Base-by-base conservation (phyloP, 2,888 invertebrate genomes). In the Coremacera marginata region DNA sequence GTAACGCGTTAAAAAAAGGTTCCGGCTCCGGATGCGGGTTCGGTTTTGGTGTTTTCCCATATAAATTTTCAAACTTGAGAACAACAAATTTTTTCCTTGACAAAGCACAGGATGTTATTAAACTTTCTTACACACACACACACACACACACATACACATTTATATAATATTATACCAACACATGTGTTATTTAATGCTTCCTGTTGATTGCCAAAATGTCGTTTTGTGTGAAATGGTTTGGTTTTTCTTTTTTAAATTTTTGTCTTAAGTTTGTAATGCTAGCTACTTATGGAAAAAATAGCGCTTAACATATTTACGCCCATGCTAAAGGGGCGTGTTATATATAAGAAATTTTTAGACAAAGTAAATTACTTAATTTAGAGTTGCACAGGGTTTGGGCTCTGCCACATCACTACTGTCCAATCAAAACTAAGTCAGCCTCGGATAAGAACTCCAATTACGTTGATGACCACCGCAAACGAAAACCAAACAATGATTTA, bases 71-170 rank as follows among this genome's bases (percentile, higher is more conserved):
- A 65, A 75, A 73, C 79, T 79, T 63, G 27, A 63, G 34, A 63
- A 63, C 76, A 73, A 80, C 76, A 74, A 63, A 31, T 63, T 63
- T 57, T 79, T 77, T 76, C 77, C 62, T 77, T 60, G 76, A 79
- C 79, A 79, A 79, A 79, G 78, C 71, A 76, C 77, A 78, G 80
- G 80, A 80, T 79, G 79, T 80, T 80, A 80, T 80, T 80, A 79
- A 79, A 79, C 79, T 76, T 78, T 76, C 77, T 78, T 77, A 79
- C 79, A 52, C 78, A 77, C 77, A 78, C 77, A 77, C 78, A 67
- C 51, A 70, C 78, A 78, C 79, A 73, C 78, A 77, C 74, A 80
- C 77, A 80, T 76, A 77, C 74, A 80, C 77, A 80, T 76, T 73
- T 68, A 71, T 49, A 37, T 65, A 55, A 52, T 49, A 62, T n/a